Conservation (phyloP, 2,113 vertebrate species). For the Bambusicola thoracicus region DNA sequence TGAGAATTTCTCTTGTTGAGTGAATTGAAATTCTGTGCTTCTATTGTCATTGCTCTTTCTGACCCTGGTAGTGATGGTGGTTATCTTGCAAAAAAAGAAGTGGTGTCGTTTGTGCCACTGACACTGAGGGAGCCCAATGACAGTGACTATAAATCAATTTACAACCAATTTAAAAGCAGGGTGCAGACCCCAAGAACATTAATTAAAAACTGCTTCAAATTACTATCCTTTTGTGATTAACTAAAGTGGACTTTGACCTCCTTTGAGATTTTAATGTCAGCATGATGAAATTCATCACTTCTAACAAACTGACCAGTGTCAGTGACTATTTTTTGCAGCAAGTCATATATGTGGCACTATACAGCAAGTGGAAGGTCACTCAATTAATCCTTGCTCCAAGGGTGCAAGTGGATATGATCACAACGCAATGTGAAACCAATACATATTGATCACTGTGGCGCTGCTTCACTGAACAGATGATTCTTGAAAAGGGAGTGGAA, state of each 20-base stretch:
- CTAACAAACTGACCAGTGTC: neutral
- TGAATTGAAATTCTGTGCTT: conserved; percentile 20
- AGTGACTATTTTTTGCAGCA: neutral
- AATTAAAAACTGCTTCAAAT: neutral
- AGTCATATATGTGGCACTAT: rapidly evolving
- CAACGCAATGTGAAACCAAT: conserved; percentile 4
- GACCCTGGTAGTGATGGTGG: conserved; percentile 7
- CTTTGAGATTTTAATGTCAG: neutral
- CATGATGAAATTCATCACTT: neutral
- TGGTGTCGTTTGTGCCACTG: conserved; percentile 33
- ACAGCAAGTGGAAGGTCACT: neutral
- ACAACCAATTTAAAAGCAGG: neutral
- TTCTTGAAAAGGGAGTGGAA: neutral
- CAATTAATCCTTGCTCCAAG: neutral
- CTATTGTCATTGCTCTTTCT: conserved; percentile 52
- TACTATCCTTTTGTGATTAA: neutral
- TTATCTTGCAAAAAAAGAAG: conserved; percentile 51
- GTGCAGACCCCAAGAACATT: neutral
- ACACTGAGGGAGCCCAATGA: neutral
- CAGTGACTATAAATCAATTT: conserved; percentile 61
- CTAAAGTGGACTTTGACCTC: neutral
- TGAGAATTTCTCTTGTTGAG: conserved; percentile 5
- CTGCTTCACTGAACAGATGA: neutral
- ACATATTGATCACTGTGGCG: neutral
- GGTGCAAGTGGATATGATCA: conserved; percentile 9